A percentile compares a stretch with the other conserved stretches of the same genome.
Conservation (phyloP, 2,113 vertebrate genomes). For the Oophaga pumilio region DNA sequence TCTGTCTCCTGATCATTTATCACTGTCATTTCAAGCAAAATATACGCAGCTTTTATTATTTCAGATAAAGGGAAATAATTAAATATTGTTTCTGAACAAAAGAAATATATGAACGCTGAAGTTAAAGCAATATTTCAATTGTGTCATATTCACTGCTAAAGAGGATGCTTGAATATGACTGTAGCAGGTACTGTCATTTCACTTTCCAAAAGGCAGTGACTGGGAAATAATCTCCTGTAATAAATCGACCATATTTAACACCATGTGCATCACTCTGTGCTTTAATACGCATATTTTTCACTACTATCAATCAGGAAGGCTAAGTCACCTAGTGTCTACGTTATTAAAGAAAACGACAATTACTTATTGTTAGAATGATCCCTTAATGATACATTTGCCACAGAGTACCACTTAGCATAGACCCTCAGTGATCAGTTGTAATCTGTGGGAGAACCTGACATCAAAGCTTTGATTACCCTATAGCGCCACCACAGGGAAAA, state of each 20-base stretch:
- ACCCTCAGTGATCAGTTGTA: background rate
- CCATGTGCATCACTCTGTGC: background rate
- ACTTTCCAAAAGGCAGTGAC: conserved; percentile 34
- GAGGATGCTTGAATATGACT: conserved; percentile 37
- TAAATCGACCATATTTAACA: conserved; percentile 2
- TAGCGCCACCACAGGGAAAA: background rate
- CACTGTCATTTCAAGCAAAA: conserved; percentile 49
- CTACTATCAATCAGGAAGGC: too few species aligned
- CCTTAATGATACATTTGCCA: background rate
- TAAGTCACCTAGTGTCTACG: background rate
- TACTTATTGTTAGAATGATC: background rate
- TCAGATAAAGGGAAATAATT: conserved; percentile 50
- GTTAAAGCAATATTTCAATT: conserved; percentile 51
- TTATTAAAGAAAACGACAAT: background rate
- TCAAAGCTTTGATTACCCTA: background rate
- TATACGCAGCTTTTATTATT: conserved; percentile 44
- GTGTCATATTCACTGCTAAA: conserved; percentile 45
- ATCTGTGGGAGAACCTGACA: background rate
- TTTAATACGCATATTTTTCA: background rate
- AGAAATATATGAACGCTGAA: conserved; percentile 45
- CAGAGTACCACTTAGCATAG: background rate
- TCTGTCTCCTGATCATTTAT: conserved; percentile 48
- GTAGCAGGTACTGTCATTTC: conserved; percentile 33
- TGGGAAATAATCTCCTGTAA: conserved; percentile 12
- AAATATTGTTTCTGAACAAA: conserved; percentile 51